Base-by-base conservation (phyloP, 2,888 invertebrate genomes). In the Troides aeacus region DNA sequence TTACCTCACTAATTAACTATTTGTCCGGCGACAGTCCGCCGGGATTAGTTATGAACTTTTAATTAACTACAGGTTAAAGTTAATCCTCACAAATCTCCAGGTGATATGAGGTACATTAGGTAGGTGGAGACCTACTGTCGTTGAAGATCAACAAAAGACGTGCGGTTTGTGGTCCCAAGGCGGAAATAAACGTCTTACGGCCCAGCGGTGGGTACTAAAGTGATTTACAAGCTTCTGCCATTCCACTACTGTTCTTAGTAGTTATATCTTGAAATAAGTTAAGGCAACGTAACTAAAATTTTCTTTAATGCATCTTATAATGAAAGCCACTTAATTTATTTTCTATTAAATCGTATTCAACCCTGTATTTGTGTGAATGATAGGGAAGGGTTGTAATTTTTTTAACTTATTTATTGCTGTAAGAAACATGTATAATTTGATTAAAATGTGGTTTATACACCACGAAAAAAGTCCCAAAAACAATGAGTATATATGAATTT, bases 1-100 rank as follows among this genome's bases (percentile, higher is more conserved):
- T 53, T 60, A 66, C 15, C 4, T 6, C 12, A 59, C 60, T 66
- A 66, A 66, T 66, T 66, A 60, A 66, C 50, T 36, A 7, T 46
- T 15, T 60, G 60, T 50, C 21, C 60, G 12, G n/a, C 60, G 39
- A 60, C 30, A 12, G n/a, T 59, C 59, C 15, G 15, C 30, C 12
- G 65, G 17, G 39, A 60, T 60, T 39, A 59, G 59, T 1, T 59
- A 17, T 23, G 30, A 59, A 60, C 36, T 60, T 60, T 60, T 60
- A 60, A 60, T 60, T 60, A 60, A 60, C 60, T 59, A n/a, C 21
- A 23, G 57, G 21, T 57, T 57, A 18, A 21, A 57, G 57, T 57
- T 57, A 57, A 57, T 21, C n/a, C 57, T 21, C 21, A 21, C 18
- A 21, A 21, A 57, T 21, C 57, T 57, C 8, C 10, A 21, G 6